These are phyloP conservation scores for Anastrepha obliqua DNA, from an alignment of 1,140 invertebrate species.

Conservation along the genomic window DNA sequence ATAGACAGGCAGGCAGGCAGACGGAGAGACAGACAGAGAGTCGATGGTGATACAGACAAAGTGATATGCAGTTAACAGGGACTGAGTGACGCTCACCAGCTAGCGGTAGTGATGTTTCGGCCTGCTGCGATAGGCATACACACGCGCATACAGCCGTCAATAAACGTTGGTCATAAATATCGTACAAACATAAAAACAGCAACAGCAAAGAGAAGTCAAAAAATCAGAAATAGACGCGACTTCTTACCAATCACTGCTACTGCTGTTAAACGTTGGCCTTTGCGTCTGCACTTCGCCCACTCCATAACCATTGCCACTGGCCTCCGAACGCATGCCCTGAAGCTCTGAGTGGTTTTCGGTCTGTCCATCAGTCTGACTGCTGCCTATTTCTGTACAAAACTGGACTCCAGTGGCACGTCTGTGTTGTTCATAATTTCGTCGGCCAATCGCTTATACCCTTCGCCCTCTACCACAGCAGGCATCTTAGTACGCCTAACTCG, in stretches of 20 bases:
- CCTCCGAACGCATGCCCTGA: background rate
- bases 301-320: background rate
- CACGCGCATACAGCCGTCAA: background rate
- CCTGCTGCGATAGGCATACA: background rate
- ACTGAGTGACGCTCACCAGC: background rate
- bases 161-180: constrained; percentile 13
- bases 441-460: background rate
- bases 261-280: background rate
- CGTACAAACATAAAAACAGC: background rate
- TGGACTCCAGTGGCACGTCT: background rate
- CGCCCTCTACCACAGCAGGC: background rate
- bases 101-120: background rate
- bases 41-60: background rate
- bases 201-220: background rate
- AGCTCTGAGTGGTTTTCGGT: background rate
- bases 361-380: background rate
- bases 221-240: background rate
- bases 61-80: background rate
- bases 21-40: background rate
- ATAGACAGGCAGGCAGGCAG: background rate
- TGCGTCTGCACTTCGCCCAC: background rate
- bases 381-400: background rate
- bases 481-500: background rate
- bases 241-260: constrained; percentile 5
- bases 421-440: background rate